Conservation (phyloP, 2,113 vertebrate species). For the Scomber scombrus region DNA sequence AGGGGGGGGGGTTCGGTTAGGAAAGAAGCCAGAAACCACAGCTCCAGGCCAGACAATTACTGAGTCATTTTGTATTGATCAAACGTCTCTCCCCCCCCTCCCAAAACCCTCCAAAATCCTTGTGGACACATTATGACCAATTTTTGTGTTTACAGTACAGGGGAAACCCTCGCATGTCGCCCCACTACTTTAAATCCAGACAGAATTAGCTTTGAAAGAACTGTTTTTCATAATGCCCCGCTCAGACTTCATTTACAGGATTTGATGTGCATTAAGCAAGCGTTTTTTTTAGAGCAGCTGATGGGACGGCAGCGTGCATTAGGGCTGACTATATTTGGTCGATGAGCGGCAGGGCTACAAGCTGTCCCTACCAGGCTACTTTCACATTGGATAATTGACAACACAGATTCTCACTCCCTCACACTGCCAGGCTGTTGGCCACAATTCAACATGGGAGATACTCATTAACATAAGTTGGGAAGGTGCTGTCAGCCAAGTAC, state of each 20-base stretch:
- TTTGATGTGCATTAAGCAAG: constrained; percentile 44
- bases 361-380: constrained; percentile 68
- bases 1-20: not conserved
- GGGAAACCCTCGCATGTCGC: not conserved
- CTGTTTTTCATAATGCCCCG: not conserved
- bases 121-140: constrained; percentile 11
- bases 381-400: constrained; percentile 74
- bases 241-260: constrained; percentile 27
- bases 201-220: not conserved
- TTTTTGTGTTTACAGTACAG: not conserved
- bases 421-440: constrained; percentile 68
- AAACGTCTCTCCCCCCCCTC: too few species aligned
- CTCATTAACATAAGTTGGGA: constrained; percentile 76
- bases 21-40: constrained; percentile 33
- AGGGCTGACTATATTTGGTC: constrained; percentile 62
- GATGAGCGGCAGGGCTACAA: constrained; percentile 53
- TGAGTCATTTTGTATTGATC: constrained; percentile 51
- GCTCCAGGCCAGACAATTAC: constrained; percentile 56
- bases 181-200: not conserved
- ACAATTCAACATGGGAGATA: constrained; percentile 59
- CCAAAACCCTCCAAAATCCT: not conserved
- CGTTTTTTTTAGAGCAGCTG: constrained; percentile 21
- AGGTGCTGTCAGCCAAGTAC: constrained; percentile 58
- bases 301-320: constrained; percentile 43
- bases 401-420: constrained; percentile 71